Base-by-base conservation (phyloP, 2,113 vertebrate species). In the Ochotona curzoniae region DNA sequence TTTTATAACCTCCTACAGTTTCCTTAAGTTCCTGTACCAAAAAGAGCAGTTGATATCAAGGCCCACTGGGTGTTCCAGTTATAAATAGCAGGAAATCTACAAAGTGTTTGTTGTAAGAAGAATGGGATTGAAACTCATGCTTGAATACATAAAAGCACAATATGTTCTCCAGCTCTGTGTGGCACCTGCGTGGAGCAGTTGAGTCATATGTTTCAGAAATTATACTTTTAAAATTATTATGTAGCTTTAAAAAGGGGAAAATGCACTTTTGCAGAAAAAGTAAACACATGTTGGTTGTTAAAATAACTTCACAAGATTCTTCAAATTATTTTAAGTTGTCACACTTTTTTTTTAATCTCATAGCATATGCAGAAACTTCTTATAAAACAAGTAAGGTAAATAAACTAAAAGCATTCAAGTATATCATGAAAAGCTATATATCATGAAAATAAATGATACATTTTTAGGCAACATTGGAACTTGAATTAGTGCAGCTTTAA, bases 31-130 rank as follows among this genome's bases (percentile, higher is more conserved):
- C 49, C 47, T 81, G 25, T 92, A 84, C 87, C 95, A 83, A 95
- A 96, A 79, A 96, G 94, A 96, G 66, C 79, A 94, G 85, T 73
- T 93, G 90, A 83, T 63, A 93, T 76, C 44, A 69, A 94, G 89
- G 93, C 60, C 87, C 92, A 60, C 64, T 95, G 66, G 28, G 57
- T 61, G 78, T 87, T 78, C 78, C n/a, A 79, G n/a, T 78, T 73
- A 96, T 76, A 97, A 98, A 96, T 32, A 96, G 79, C 82, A 96
- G 95, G 93, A 97, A 94, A 94, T 89, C 87, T 90, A 74, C 75
- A 30, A 74, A 91, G n/a, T 84, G 38, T 82, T 51, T 92, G 82
- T 81, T 83, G 73, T 80, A 49, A 85, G 44, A 96, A 66, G 30
- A 81, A n/a, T 57, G 44, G 32, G 76, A 81, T 0, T 67, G 90